These are phyloP conservation scores for Perizoma flavofasciatum DNA, from an alignment of 2,888 invertebrate genomes.

Conservation along the genomic window DNA sequence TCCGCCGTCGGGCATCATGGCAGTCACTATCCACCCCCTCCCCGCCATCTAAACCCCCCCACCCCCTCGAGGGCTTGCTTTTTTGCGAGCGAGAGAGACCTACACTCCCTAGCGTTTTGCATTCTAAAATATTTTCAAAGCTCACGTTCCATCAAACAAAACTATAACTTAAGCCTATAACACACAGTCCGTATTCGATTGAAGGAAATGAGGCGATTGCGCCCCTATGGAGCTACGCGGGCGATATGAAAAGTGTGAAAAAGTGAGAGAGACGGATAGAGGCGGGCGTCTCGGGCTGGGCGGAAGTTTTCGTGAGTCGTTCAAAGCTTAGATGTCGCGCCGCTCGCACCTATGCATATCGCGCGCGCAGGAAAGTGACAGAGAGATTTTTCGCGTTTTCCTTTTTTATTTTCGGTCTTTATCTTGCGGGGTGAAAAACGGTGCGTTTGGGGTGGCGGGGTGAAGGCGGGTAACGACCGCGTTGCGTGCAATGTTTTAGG, in stretches of 20 bases:
- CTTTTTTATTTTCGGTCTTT: conserved; percentile 83
- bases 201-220: conserved; percentile 24
- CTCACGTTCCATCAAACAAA: conserved; percentile 32
- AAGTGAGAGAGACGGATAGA: conserved; percentile 83
- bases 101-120: conserved; percentile 76
- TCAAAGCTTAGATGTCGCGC: conserved; percentile 77
- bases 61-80: conserved; percentile 66
- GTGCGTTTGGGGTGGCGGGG: conserved; percentile 66
- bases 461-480: conserved; percentile 60
- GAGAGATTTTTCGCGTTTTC: conserved; percentile 80
- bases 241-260: conserved; percentile 81
- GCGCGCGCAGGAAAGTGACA: conserved; percentile 61
- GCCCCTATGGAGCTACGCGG: conserved; percentile 42
- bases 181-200: conserved; percentile 43
- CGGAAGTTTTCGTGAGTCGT: conserved; percentile 83
- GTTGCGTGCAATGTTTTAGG: conserved; percentile 80
- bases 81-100: conserved; percentile 83
- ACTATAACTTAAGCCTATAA: not conserved
- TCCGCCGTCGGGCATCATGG: conserved; percentile 78
- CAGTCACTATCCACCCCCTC: conserved; percentile 61
- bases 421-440: conserved; percentile 79
- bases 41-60: conserved; percentile 59
- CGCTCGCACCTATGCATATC: conserved; percentile 58
- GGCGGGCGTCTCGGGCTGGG: conserved; percentile 81
- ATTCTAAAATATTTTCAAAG: conserved; percentile 81